Evolutionary conservation across 2,888 invertebrate species (phyloP).

Genomic region (Nephrotoma flavescens): DNA sequence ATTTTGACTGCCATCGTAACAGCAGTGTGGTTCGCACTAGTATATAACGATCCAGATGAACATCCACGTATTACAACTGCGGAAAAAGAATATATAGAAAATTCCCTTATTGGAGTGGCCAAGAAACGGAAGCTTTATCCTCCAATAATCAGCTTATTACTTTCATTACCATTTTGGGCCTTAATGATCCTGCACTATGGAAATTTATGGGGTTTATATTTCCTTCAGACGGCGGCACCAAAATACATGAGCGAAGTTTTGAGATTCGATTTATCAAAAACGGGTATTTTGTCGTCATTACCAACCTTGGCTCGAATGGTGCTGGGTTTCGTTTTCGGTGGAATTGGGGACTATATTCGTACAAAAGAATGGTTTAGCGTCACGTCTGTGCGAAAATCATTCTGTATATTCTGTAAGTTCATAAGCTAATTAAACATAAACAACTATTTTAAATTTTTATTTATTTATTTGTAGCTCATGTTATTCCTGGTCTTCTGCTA

Average conservation of each 20-base stretch:
- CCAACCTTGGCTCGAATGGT: constrained; percentile 56
- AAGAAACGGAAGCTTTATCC: constrained; percentile 23
- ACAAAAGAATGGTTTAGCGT: constrained; percentile 32
- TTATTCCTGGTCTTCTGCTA: constrained; percentile 41
- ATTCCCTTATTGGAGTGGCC: constrained; percentile 36
- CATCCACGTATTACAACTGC: constrained; percentile 45
- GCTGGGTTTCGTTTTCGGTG: constrained; percentile 54
- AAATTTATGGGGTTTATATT: constrained; percentile 61
- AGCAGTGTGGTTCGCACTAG: constrained; percentile 43
- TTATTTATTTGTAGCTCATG: constrained; percentile 31
- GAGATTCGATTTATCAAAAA: constrained; percentile 53
- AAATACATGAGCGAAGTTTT: constrained; percentile 55
- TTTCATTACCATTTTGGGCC: constrained; percentile 56
- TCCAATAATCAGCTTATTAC: constrained; percentile 44
- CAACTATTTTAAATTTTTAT: neutral
- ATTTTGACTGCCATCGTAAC: constrained; percentile 40
- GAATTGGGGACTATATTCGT: constrained; percentile 48
- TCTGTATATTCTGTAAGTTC: constrained; percentile 45
- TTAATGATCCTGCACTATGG: constrained; percentile 54
- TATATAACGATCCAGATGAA: constrained; percentile 45
- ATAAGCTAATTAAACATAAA: neutral
- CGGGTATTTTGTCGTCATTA: constrained; percentile 52
- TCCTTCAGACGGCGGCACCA: constrained; percentile 61
- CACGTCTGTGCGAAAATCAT: constrained; percentile 47
- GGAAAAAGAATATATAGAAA: constrained; percentile 47